Conservation (phyloP, 2,888 invertebrate species). For the Callosobruchus maculatus region DNA sequence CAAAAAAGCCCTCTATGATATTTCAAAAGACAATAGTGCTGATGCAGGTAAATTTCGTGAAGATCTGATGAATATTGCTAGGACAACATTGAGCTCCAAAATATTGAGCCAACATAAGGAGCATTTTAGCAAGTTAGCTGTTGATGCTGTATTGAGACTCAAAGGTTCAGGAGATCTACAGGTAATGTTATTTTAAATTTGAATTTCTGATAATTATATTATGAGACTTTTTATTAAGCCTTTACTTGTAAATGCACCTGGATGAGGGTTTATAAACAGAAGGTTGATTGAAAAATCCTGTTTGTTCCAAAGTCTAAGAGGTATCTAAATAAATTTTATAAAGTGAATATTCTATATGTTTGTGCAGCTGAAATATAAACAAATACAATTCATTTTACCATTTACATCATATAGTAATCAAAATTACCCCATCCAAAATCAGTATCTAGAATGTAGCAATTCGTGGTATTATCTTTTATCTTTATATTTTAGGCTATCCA, state of each 20-base stretch:
- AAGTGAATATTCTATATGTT: too few species aligned
- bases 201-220: not conserved
- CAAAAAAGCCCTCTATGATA: constrained; percentile 71
- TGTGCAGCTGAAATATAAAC: too few species aligned
- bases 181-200: constrained; percentile 1
- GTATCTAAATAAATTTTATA: too few species aligned
- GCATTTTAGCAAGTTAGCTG: constrained; percentile 90
- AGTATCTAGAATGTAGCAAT: not conserved
- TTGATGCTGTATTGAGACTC: constrained; percentile 90
- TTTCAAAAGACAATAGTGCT: constrained; percentile 78
- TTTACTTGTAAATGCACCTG: too few species aligned
- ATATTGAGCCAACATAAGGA: constrained; percentile 97
- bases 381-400: too few species aligned
- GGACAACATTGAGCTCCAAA: constrained; percentile 97
- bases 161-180: constrained; percentile 90
- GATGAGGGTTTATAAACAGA: too few species aligned
- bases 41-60: constrained; percentile 74
- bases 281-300: too few species aligned
- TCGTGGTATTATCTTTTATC: not conserved
- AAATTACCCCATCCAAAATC: too few species aligned
- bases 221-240: not conserved
- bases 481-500: constrained; percentile 13
- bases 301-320: too few species aligned
- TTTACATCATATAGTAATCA: too few species aligned
- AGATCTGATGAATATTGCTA: constrained; percentile 93